phyloP scores from a whole-genome alignment of 2,888 invertebrate species.

The Platycnemis pennipes region DNA sequence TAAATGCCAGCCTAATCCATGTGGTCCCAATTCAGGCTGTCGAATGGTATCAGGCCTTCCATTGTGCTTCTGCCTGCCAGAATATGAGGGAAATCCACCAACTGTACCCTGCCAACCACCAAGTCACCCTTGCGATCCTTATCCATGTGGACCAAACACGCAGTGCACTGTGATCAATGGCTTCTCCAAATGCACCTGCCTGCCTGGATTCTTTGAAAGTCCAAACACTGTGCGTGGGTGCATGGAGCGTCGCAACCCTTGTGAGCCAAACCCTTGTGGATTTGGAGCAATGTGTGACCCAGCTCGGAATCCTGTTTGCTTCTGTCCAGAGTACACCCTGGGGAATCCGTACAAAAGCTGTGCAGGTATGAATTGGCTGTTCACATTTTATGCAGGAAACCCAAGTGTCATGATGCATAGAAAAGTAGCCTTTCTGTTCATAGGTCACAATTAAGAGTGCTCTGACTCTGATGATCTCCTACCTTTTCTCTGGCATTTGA shows the following conservation, averaged over 20 bases:
- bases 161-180: slow-evolving; percentile 91
- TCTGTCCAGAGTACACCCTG: slow-evolving; percentile 90
- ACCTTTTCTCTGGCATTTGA: too few species aligned
- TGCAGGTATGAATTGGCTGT: slow-evolving; percentile 78
- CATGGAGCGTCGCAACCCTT: slow-evolving; percentile 88
- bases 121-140: slow-evolving; percentile 90
- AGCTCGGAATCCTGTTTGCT: slow-evolving; percentile 89
- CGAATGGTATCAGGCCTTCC: slow-evolving; percentile 87
- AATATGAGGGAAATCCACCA: slow-evolving; percentile 93
- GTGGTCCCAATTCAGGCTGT: slow-evolving; percentile 92
- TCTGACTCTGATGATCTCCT: too few species aligned
- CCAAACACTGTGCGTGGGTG: slow-evolving; percentile 94
- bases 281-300: slow-evolving; percentile 90
- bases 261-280: slow-evolving; percentile 92
- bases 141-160: slow-evolving; percentile 94
- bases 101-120: slow-evolving; percentile 86
- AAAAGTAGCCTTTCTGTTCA: not conserved
- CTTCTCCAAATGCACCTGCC: slow-evolving; percentile 93
- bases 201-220: slow-evolving; percentile 90
- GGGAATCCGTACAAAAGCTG: slow-evolving; percentile 93
- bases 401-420: not conserved
- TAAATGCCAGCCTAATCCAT: slow-evolving; percentile 90
- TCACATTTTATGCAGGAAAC: not conserved
- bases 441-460: too few species aligned
- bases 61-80: slow-evolving; percentile 93